Evolutionary conservation across 2,113 vertebrate genomes (phyloP).

Genomic region (Plestiodon gilberti): DNA sequence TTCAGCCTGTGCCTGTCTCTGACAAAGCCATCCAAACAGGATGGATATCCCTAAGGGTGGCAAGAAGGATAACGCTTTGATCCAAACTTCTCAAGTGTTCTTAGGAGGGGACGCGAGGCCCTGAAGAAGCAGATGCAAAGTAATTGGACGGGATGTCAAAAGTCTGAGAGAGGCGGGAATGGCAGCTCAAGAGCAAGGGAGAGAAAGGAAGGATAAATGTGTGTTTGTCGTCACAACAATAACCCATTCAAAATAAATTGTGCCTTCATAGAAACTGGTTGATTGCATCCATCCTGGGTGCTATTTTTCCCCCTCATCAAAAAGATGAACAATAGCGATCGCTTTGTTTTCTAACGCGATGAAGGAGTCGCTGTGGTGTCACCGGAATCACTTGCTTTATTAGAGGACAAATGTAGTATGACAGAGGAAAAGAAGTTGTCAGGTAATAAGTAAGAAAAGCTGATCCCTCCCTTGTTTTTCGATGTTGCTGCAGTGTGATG

Average conservation of each 20-base stretch:
- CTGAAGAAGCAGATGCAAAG: conserved; percentile 30
- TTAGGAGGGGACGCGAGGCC: conserved; percentile 37
- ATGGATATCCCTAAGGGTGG: conserved; percentile 57
- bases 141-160: conserved; percentile 41
- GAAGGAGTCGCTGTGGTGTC: conserved; percentile 9
- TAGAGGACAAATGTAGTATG: conserved; percentile 26
- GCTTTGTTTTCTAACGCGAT: conserved; percentile 4
- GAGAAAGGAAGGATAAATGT: background rate
- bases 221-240: conserved; percentile 4
- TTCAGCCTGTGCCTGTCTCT: conserved; percentile 58
- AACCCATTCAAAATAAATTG: conserved; percentile 41
- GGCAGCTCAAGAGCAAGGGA: background rate
- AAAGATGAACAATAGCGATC: conserved; percentile 14
- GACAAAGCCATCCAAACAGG: conserved; percentile 61
- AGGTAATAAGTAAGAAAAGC: conserved; percentile 35
- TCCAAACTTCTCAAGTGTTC: background rate
- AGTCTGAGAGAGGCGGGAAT: conserved; percentile 2
- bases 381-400: conserved; percentile 37
- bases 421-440: conserved; percentile 33
- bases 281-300: conserved; percentile 2
- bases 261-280: background rate
- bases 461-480: conserved; percentile 2
- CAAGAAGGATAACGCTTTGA: conserved; percentile 42
- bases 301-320: conserved; percentile 5
- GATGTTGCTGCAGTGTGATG: conserved; percentile 11